A percentile compares a stretch with the other conserved stretches of the same genome.
Evolutionary conservation across 2,113 vertebrate species (phyloP).

Genomic region (Elephas maximus): DNA sequence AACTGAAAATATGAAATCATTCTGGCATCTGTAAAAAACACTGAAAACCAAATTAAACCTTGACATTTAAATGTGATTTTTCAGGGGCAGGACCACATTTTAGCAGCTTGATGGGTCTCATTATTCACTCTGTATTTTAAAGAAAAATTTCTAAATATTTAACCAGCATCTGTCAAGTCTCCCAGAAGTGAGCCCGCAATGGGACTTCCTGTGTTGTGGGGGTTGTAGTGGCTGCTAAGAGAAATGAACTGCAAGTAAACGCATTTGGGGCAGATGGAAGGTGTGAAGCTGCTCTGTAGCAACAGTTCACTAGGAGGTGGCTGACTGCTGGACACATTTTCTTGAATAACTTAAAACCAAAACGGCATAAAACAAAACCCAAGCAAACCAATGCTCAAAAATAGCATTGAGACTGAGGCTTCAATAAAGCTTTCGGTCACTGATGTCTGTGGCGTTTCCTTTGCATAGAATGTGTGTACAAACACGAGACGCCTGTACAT

Average conservation of each 20-base stretch:
- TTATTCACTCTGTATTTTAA: conserved; percentile 30
- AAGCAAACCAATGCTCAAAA: background rate
- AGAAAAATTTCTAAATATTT: conserved; percentile 66
- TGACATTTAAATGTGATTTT: conserved; percentile 8
- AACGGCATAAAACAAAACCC: background rate
- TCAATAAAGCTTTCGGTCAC: background rate
- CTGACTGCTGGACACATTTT: background rate
- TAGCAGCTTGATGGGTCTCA: background rate
- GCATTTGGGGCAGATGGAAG: background rate
- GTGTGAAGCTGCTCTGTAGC: background rate
- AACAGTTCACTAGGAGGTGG: background rate
- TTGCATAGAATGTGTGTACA: background rate
- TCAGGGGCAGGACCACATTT: background rate
- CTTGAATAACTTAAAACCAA: background rate
- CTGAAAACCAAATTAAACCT: background rate
- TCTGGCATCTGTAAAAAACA: background rate
- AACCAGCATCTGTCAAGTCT: conserved; percentile 36
- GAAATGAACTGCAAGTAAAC: conserved; percentile 4
- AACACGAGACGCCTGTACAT: background rate
- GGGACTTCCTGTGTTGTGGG: conserved; percentile 19
- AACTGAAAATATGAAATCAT: background rate
- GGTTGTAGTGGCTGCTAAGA: background rate
- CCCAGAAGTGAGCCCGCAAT: background rate
- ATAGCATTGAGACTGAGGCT: background rate
- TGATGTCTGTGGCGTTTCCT: background rate